Percentiles rank a stretch among this genome's conserved stretches.
These are phyloP conservation scores for Drosophila anomalata DNA, from an alignment of 2,888 invertebrate genomes.

Conservation along the genomic window DNA sequence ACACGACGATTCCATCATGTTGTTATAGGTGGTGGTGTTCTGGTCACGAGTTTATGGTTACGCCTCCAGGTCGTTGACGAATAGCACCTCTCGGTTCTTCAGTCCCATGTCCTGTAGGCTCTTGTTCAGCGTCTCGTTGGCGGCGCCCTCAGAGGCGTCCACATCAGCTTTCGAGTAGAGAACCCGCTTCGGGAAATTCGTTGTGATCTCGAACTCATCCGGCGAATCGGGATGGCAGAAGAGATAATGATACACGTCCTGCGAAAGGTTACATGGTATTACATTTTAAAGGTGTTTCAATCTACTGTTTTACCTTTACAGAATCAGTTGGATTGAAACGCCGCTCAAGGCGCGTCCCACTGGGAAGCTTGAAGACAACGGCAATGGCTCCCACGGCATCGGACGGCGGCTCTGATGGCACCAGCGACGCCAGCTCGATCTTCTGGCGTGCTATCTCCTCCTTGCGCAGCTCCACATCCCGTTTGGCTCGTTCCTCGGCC, in stretches of 20 bases:
- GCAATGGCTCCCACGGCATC: slow-evolving; percentile 89
- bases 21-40: slow-evolving; percentile 29
- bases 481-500: slow-evolving; percentile 84
- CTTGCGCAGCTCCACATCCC: slow-evolving; percentile 85
- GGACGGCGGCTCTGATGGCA: slow-evolving; percentile 91
- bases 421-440: slow-evolving; percentile 86
- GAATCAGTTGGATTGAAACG: slow-evolving; percentile 92
- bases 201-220: slow-evolving; percentile 96
- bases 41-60: slow-evolving; percentile 65
- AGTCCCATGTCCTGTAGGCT: slow-evolving; percentile 89
- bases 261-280: slow-evolving; percentile 46
- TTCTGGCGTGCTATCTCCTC: slow-evolving; percentile 88
- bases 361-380: slow-evolving; percentile 95
- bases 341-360: slow-evolving; percentile 93
- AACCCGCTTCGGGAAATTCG: slow-evolving; percentile 96
- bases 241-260: slow-evolving; percentile 97
- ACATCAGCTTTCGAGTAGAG: slow-evolving; percentile 85
- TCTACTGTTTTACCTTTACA: slow-evolving; percentile 87
- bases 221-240: slow-evolving; percentile 97
- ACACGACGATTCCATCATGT: slow-evolving; percentile 51
- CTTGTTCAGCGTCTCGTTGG: slow-evolving; percentile 57
- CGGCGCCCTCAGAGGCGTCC: slow-evolving; percentile 50
- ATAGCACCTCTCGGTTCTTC: slow-evolving; percentile 95
- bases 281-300: not conserved
- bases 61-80: slow-evolving; percentile 96